phyloP scores from a whole-genome alignment of 2,888 invertebrate species.

The Sipha maydis region DNA sequence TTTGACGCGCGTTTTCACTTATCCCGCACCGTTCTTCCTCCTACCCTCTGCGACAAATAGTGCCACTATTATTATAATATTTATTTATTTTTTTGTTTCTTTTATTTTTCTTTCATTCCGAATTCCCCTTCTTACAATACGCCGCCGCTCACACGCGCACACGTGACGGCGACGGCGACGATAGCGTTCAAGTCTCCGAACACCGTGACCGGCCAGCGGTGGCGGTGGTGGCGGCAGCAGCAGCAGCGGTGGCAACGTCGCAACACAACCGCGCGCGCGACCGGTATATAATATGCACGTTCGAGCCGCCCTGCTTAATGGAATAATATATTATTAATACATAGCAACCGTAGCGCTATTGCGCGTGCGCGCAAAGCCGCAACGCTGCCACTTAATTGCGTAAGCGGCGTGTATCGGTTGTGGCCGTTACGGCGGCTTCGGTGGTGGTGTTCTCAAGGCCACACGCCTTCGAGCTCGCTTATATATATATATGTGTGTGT shows the following conservation, averaged over 20 bases:
- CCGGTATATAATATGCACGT: conserved; percentile 42
- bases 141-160: not conserved
- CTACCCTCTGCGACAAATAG: not conserved
- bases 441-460: conserved; percentile 52
- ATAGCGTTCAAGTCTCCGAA: conserved; percentile 58
- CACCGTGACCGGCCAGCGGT: conserved; percentile 45
- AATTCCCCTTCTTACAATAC: not conserved
- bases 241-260: conserved; percentile 54
- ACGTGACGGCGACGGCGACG: conserved; percentile 14
- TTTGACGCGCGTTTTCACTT: conserved; percentile 37
- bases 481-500: not conserved
- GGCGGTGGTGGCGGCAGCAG: conserved; percentile 2
- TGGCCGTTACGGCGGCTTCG: conserved; percentile 1
- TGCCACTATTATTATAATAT: not conserved
- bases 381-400: conserved; percentile 56
- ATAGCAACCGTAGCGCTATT: not conserved
- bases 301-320: conserved; percentile 43
- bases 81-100: not conserved
- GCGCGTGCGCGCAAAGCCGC: conserved; percentile 20
- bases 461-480: conserved; percentile 27
- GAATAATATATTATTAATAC: conserved; percentile 47
- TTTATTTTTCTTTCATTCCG: not conserved
- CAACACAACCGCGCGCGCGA: conserved; percentile 66
- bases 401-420: conserved; percentile 39
- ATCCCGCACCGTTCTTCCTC: not conserved